Evolutionary conservation across 1,140 invertebrate species (phyloP), one percentile per base, ranked within the genome.

Genomic region (Neotoxoptera formosana): DNA sequence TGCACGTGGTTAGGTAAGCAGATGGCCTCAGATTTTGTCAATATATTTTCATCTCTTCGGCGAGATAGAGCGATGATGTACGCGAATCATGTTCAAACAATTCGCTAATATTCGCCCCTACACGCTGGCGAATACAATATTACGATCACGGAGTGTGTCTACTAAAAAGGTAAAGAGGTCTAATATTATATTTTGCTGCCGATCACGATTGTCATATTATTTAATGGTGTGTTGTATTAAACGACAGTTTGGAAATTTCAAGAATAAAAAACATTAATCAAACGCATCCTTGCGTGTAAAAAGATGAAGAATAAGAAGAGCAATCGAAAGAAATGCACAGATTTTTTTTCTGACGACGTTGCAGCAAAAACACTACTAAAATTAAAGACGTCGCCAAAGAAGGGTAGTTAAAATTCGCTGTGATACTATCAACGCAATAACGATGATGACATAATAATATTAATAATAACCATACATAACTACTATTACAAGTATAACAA

Each of bases 341-440:
- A 47, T 84, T 14, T 86, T 47, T 89, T 34, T 53, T 36, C 20
- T n/a, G 48, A 53, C 48, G 87, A 89, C 47, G 34, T 88, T n/a
- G 86, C 30, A 51, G 47, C 47, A 53, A 53, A 36, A 89, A 53
- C 21, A 86, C 84, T 47, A 86, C 84, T 86, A 86, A 47, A 86
- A 86, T 86, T 47, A 47, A 48, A 47, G 23, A 47, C 45, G 45
- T 48, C 45, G 84, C n/a, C 84, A 47, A 47, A 86, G 84, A 45
- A 47, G 84, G 45, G 45, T 86, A 47, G 45, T 30, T 47, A 30
- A 86, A 86, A 47, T 86, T 86, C 25, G 45, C 45, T 34, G 87
- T 53, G 87, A 89, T 89, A 89, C 83, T 76, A 76, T 76, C 60
- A 76, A 76, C 60, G 60, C n/a, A 76, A 76, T 76, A 76, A 76